A percentile compares a stretch with the other conserved stretches of the same genome.
Conservation (phyloP, 2,797 vertebrate genomes). For the Pteropus rufus region DNA sequence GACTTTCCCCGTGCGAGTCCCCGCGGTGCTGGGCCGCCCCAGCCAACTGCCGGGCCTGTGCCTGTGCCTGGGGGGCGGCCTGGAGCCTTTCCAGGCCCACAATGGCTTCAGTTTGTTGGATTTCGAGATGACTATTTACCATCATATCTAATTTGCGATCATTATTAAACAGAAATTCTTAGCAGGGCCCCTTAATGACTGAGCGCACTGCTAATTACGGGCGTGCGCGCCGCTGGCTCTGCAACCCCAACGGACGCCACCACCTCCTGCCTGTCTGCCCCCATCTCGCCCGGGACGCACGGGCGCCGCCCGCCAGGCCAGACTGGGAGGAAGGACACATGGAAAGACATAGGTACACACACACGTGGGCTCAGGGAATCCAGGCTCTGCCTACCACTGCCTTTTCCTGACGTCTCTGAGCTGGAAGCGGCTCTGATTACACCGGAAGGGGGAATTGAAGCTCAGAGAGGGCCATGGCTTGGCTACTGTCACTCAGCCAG, state of each 20-base stretch:
- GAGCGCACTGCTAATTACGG: conserved; percentile 81
- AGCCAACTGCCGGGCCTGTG: neutral
- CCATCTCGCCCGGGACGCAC: accelerated
- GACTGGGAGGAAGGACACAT: neutral
- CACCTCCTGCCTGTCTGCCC: conserved; percentile 58
- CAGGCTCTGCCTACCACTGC: neutral
- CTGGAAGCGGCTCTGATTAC: neutral
- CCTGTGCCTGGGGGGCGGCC: conserved; percentile 40
- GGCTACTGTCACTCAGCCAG: neutral
- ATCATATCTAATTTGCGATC: conserved; percentile 85
- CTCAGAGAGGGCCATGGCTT: neutral
- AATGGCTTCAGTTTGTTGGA: conserved; percentile 81
- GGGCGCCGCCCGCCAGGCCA: neutral
- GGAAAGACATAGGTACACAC: neutral
- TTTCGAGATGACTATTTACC: conserved; percentile 86
- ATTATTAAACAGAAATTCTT: conserved; percentile 86
- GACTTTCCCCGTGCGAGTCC: neutral
- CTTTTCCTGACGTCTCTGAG: neutral
- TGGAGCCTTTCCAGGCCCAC: conserved; percentile 83
- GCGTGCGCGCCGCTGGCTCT: conserved; percentile 81
- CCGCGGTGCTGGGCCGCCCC: neutral
- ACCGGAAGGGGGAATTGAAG: neutral
- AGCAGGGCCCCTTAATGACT: conserved; percentile 83
- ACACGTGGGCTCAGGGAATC: accelerated
- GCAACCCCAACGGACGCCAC: conserved; percentile 72